A percentile compares a stretch with the other conserved stretches of the same genome.
Conservation (phyloP, 2,888 invertebrate species). For the Girardia tigrina region DNA sequence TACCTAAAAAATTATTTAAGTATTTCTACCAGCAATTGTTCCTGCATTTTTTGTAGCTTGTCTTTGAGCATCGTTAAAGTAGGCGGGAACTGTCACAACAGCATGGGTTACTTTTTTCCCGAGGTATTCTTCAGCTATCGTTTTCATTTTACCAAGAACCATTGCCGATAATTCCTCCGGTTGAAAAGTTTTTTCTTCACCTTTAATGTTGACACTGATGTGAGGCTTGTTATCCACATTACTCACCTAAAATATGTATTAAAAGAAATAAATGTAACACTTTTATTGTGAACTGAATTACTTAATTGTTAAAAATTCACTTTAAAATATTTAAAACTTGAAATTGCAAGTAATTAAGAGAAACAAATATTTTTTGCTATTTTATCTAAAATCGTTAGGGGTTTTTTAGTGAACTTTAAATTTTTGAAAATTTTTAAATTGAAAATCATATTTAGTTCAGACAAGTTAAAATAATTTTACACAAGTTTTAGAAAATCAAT, state of each 20-base stretch:
- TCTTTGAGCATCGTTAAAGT: slow-evolving; percentile 50
- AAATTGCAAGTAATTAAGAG: background rate
- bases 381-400: too few relatives aligned
- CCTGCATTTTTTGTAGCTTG: slow-evolving; percentile 72
- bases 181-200: slow-evolving; percentile 63
- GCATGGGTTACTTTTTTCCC: slow-evolving; percentile 56
- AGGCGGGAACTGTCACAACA: slow-evolving; percentile 51
- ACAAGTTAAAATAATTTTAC: too few relatives aligned
- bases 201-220: slow-evolving; percentile 39
- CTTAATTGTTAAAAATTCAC: background rate
- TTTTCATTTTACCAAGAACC: slow-evolving; percentile 81
- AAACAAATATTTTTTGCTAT: too few relatives aligned
- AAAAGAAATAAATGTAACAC: too few relatives aligned
- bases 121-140: slow-evolving; percentile 53
- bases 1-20: background rate
- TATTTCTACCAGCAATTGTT: slow-evolving; percentile 57
- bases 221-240: slow-evolving; percentile 33
- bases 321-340: background rate
- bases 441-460: too few relatives aligned
- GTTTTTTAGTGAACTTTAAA: too few relatives aligned
- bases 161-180: slow-evolving; percentile 81
- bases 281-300: slow-evolving; percentile 57
- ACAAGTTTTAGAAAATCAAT: too few relatives aligned
- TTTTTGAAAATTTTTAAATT: too few relatives aligned
- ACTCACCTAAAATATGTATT: slow-evolving; percentile 30